Percentiles rank a stretch among this genome's conserved stretches.
These are phyloP conservation scores for Tetragnatha montana DNA, from an alignment of 2,888 invertebrate genomes.

Conservation along the genomic window DNA sequence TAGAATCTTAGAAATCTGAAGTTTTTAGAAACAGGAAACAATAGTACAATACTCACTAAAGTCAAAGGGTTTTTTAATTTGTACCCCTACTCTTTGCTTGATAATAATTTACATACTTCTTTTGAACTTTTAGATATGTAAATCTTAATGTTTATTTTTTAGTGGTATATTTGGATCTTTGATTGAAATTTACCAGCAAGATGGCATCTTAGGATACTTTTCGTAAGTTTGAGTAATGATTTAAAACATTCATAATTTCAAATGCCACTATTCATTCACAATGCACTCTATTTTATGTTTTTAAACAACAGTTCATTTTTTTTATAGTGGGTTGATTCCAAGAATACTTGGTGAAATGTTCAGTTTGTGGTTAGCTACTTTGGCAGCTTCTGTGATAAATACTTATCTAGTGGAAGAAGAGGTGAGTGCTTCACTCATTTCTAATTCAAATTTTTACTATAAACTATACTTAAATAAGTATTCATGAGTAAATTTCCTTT, in stretches of 20 bases:
- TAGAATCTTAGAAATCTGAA: too few relatives aligned
- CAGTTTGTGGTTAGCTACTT: conserved; percentile 85
- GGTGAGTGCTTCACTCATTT: conserved; percentile 23
- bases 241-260: too few relatives aligned
- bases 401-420: conserved; percentile 85
- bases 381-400: conserved; percentile 86
- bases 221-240: conserved; percentile 74
- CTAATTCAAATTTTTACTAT: conserved; percentile 8
- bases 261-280: too few relatives aligned
- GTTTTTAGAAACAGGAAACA: too few relatives aligned
- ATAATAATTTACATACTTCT: not conserved
- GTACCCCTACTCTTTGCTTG: too few relatives aligned
- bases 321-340: conserved; percentile 89
- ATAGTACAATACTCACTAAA: too few relatives aligned
- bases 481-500: not conserved
- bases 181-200: conserved; percentile 87
- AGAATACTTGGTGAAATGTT: conserved; percentile 89
- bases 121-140: not conserved
- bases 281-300: too few relatives aligned
- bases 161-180: conserved; percentile 81
- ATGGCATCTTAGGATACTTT: conserved; percentile 86
- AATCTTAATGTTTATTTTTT: conserved; percentile 5
- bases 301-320: conserved; percentile 76
- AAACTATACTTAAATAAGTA: not conserved
- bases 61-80: too few relatives aligned